Conservation (phyloP, 1,140 invertebrate species). For the Antheraea mylitta region DNA sequence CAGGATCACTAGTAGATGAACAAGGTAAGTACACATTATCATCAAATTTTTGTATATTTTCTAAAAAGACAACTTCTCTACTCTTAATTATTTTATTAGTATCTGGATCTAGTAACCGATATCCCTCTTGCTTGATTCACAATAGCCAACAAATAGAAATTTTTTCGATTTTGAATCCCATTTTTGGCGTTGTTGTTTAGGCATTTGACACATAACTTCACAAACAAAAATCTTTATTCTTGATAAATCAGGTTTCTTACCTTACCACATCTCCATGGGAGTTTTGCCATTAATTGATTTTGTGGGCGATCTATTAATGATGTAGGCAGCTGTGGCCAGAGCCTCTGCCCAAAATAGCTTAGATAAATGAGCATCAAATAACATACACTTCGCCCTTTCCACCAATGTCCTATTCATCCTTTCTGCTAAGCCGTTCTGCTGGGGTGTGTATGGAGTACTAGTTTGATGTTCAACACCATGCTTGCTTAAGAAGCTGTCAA, state of each 20-base stretch:
- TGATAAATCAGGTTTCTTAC: constrained; percentile 29
- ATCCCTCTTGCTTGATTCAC: too few species aligned
- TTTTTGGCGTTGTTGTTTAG: constrained; percentile 37
- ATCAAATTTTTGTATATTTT: constrained; percentile 27
- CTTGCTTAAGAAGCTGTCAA: constrained; percentile 23
- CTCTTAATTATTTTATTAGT: too few species aligned
- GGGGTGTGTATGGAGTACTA: constrained; percentile 23
- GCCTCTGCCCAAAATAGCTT: constrained; percentile 29
- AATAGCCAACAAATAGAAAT: too few species aligned
- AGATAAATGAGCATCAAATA: constrained; percentile 24
- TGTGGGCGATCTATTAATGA: constrained; percentile 29
- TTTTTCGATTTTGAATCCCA: constrained; percentile 33
- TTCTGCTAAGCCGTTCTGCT: constrained; percentile 34
- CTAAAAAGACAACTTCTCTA: constrained; percentile 36
- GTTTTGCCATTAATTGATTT: constrained; percentile 23
- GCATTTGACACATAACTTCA: constrained; percentile 31
- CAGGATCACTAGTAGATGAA: constrained; percentile 16
- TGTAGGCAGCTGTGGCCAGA: constrained; percentile 25
- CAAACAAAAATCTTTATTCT: constrained; percentile 32
- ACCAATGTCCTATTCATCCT: constrained; percentile 35
- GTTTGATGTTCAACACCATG: constrained; percentile 34
- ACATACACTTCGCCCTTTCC: too few species aligned
- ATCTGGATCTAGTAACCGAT: too few species aligned
- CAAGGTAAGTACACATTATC: constrained; percentile 25
- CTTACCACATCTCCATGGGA: constrained; percentile 28